Percentiles rank a stretch among this genome's conserved stretches.
Evolutionary conservation across 2,888 invertebrate genomes (phyloP).

Genomic region (Halictus quadricinctus): DNA sequence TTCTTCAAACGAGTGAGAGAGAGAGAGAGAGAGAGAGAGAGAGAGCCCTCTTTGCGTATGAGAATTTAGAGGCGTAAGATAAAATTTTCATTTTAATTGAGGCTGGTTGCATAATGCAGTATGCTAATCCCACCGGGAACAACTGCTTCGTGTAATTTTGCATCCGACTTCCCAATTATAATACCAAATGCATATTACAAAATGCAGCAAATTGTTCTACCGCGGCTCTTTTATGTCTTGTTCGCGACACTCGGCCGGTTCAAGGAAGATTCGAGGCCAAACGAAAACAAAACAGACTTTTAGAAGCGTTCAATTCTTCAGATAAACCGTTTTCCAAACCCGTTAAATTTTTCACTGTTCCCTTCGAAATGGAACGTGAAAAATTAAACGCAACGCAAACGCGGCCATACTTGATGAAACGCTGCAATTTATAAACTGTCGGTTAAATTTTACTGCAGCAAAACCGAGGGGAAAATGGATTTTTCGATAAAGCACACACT

Average conservation of each 20-base stretch:
- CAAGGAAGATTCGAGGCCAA: neutral
- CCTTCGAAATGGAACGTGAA: neutral
- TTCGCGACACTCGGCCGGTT: neutral
- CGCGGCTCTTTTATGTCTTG: neutral
- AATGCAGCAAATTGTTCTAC: neutral
- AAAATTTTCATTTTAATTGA: conserved; percentile 34
- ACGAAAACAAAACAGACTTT: neutral
- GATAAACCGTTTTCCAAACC: neutral
- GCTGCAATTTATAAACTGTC: neutral
- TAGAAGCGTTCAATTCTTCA: neutral
- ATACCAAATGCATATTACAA: neutral
- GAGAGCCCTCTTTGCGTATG: neutral
- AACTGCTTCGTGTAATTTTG: conserved; percentile 17
- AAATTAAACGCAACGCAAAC: neutral
- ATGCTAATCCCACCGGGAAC: conserved; percentile 19
- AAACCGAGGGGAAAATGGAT: neutral
- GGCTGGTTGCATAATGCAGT: conserved; percentile 11
- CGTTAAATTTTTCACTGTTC: neutral
- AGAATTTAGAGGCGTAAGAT: conserved; percentile 13
- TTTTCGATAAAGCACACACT: neutral
- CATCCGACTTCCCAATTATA: conserved; percentile 7
- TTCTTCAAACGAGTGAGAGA: neutral
- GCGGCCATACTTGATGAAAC: neutral
- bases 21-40: no score
- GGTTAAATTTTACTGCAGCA: neutral